Evolutionary conservation across 2,797 vertebrate species (phyloP), one percentile per base, ranked within the genome.

Genomic region (Odontamblyopus lacepedii): DNA sequence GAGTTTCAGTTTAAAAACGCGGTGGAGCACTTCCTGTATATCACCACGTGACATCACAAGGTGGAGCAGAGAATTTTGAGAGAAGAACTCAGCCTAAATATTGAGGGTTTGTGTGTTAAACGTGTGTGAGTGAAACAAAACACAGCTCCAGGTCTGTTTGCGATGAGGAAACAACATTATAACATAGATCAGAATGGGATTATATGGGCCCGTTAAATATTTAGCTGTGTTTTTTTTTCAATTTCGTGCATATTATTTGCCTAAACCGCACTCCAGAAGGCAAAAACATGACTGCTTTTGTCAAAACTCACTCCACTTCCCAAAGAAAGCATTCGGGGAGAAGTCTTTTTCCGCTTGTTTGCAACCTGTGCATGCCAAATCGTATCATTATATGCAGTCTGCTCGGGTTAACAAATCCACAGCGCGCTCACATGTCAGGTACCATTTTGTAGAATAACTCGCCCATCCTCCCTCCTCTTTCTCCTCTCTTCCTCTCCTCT

Each of bases 331-430:
- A 57, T 67, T 67, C 50, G 5, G 65, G 50, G 51, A 69, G 64
- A 32, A 77, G 30, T 73, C 53, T 73, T 69, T 29, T 15, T 67
- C 56, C 26, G 48, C 23, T 70, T 65, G 38, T 68, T 74, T 41
- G 57, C 30, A 23, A 64, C 51, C 51, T 73, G 63, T 73, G 77
- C 76, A 65, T 78, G 72, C 70, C 61, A 67, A 81, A 82, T 78
- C 4, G 63, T 70, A 65, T 69, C 29, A 67, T 78, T 69, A 30
- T n/a, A 68, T 44, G 60, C 67, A 41, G 59, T 53, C 12, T 59
- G 56, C 38, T 48, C 35, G 55, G 55, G 53, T 69, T 38, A 69
- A 38, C 19, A 70, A 71, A 77, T 67, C 62, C 50, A 72, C 75
- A 59, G 62, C 55, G n/a, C 70, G 53, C 63, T 35, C 15, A 55